Conservation (phyloP, 2,113 vertebrate species). For the Ochotona princeps region DNA sequence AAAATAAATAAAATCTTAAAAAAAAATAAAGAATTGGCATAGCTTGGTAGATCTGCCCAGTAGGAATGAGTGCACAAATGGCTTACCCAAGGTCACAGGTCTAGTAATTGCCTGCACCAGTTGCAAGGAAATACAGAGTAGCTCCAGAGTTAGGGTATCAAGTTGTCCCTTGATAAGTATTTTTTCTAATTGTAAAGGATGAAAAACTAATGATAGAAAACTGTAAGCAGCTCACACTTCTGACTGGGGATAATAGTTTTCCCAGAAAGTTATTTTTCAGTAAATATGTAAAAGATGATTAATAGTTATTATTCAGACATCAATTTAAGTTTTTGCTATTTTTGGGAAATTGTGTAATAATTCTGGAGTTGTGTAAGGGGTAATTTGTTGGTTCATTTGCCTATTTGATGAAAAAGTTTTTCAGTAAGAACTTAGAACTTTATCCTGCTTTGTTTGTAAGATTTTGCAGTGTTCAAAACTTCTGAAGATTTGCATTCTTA, state of each 20-base stretch:
- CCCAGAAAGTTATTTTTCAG: constrained; percentile 9
- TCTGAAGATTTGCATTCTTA: background rate
- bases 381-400: background rate
- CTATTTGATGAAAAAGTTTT: background rate
- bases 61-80: background rate
- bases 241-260: background rate
- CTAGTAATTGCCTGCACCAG: background rate
- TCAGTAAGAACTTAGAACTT: background rate
- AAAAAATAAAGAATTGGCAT: background rate
- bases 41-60: background rate
- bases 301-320: background rate
- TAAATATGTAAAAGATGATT: background rate
- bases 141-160: background rate
- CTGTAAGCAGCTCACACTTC: background rate
- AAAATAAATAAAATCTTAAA: too few species aligned
- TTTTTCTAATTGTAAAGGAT: constrained; percentile 8
- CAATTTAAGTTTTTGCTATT: background rate
- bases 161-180: background rate
- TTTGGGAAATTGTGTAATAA: background rate
- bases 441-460: background rate
- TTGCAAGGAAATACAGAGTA: background rate
- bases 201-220: constrained; percentile 19
- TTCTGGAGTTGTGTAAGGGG: background rate
- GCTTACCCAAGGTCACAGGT: background rate
- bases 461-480: background rate